Base-by-base conservation (phyloP, 2,888 invertebrate genomes). In the Electrophaes corylata region DNA sequence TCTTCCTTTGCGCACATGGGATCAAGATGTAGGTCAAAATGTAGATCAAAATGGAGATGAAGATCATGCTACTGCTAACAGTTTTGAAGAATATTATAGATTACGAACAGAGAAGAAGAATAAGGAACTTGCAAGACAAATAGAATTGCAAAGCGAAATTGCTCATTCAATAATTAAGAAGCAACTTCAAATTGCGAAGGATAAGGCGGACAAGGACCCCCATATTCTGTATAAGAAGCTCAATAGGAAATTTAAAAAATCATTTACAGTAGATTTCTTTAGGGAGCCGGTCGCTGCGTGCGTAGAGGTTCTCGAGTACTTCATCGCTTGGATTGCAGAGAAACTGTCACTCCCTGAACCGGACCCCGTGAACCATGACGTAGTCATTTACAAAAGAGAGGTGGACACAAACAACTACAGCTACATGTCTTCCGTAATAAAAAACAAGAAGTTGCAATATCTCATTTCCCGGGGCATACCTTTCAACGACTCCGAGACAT, bases 241-340 rank as follows among this genome's bases (percentile, higher is more conserved):
- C 1, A 23, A 43, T 41, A 57, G 29, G 14, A 41, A 35, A 0
- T 57, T 57, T n/a, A 57, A 51, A 19, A 47, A 16, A 16, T 26
- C 51, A 0, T 37, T 20, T 16, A 47, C 37, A 0, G 51, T 31
- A 31, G 57, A 57, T 47, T 57, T 57, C 14, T 57, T 57, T 14
- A 57, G 43, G 35, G 57, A 57, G 10, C 46, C 47, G 4, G 35
- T 57, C n/a, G 46, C 47, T 0, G 35, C 47, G 1, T 43, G 47
- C 6, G 51, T 57, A 4, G 51, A 57, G 12, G 57, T 57, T 3
- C 43, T 57, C 1, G 57, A 57, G 37, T 18, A 23, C 16, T 3
- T 57, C 4, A 18, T n/a, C 26, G 33, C 18, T 4, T 57, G 51
- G 51, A 37, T 57, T 5, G 41, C 51, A 4, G 41, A 51, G 11